phyloP scores from a whole-genome alignment of 2,888 invertebrate genomes.

The Cephus runcator region DNA sequence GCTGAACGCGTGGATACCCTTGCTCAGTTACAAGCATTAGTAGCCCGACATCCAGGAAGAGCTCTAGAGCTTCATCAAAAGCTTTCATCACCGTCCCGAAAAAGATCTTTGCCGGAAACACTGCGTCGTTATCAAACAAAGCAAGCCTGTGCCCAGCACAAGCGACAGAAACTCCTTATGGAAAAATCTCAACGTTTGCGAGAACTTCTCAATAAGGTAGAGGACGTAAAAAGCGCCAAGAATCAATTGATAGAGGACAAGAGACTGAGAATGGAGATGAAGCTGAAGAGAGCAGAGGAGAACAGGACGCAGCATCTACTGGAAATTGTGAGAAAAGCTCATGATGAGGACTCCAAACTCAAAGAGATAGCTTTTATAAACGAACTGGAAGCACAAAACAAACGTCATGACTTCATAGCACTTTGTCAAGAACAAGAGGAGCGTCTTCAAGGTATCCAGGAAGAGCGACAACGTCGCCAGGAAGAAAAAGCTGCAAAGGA shows the following conservation, averaged over 20 bases:
- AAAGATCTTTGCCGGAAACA: conserved; percentile 85
- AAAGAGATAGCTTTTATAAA: conserved; percentile 98
- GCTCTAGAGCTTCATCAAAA: conserved; percentile 94
- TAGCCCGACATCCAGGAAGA: conserved; percentile 90
- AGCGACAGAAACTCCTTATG: conserved; percentile 83
- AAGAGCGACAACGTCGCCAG: conserved; percentile 82
- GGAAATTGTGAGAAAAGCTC: conserved; percentile 92
- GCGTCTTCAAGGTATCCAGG: conserved; percentile 80
- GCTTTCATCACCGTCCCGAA: conserved; percentile 89
- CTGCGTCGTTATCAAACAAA: conserved; percentile 85
- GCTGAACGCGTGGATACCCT: conserved; percentile 86
- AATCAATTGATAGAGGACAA: conserved; percentile 87
- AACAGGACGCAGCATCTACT: conserved; percentile 83
- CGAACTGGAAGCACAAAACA: conserved; percentile 93
- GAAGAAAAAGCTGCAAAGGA: conserved; percentile 97
- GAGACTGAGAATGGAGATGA: conserved; percentile 77
- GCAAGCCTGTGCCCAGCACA: conserved; percentile 90
- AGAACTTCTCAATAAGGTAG: conserved; percentile 86
- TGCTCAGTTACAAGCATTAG: conserved; percentile 80
- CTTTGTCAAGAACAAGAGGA: conserved; percentile 81
- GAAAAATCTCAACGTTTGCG: conserved; percentile 88
- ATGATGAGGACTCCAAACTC: conserved; percentile 96
- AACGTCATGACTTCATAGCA: conserved; percentile 89
- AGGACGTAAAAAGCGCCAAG: conserved; percentile 84
- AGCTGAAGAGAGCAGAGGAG: conserved; percentile 87